Percentiles rank a stretch among this genome's conserved stretches.
Evolutionary conservation across 2,797 vertebrate species (phyloP).

Genomic region (Pagetopsis macropterus): DNA sequence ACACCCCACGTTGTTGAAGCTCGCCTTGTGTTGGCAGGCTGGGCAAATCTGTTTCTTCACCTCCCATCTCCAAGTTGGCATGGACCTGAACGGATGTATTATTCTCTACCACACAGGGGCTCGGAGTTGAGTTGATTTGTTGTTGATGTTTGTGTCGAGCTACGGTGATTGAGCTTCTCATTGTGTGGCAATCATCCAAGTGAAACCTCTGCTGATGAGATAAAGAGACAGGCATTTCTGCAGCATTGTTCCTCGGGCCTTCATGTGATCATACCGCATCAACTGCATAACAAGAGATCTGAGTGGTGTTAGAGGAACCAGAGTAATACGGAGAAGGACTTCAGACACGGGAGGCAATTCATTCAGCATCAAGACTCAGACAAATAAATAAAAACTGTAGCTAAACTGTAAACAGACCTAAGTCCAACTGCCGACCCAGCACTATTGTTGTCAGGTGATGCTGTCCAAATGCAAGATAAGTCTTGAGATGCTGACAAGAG

Average conservation of each 20-base stretch:
- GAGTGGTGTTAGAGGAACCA: constrained; percentile 39
- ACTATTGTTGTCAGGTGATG: constrained; percentile 54
- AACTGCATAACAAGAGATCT: constrained; percentile 51
- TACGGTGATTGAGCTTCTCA: constrained; percentile 45
- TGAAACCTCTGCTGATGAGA: constrained; percentile 66
- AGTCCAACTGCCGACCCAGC: constrained; percentile 47
- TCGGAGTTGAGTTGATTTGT: constrained; percentile 41
- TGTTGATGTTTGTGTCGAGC: constrained; percentile 47
- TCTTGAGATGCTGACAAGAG: constrained; percentile 40
- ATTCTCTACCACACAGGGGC: constrained; percentile 32
- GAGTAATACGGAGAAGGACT: constrained; percentile 38
- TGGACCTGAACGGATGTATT: constrained; percentile 42
- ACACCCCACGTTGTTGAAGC: constrained; percentile 39
- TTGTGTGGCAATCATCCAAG: constrained; percentile 49
- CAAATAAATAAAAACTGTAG: constrained; percentile 1
- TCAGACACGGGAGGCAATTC: neutral
- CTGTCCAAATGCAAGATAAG: constrained; percentile 54
- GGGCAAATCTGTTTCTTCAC: constrained; percentile 47
- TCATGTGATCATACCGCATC: constrained; percentile 64
- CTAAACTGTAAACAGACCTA: constrained; percentile 30
- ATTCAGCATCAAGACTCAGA: neutral
- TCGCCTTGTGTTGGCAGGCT: constrained; percentile 19
- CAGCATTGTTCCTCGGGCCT: constrained; percentile 44
- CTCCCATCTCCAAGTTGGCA: constrained; percentile 55
- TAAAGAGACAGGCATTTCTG: constrained; percentile 68